Evolutionary conservation across 2,797 vertebrate genomes (phyloP), one percentile per base, ranked within the genome.

Genomic region (Schizopygopsis malacanthus): DNA sequence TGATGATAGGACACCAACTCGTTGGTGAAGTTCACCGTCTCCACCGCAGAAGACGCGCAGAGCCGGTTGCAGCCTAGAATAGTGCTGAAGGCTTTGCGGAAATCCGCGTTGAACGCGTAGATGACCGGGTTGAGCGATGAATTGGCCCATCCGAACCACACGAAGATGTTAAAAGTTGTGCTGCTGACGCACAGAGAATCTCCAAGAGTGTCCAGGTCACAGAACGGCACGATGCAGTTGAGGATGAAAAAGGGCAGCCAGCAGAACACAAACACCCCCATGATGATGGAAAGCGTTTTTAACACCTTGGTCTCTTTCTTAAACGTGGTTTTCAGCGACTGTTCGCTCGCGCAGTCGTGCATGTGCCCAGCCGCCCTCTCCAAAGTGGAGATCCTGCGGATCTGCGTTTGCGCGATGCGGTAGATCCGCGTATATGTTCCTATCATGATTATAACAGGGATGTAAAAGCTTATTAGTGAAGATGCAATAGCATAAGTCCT

Each of bases 131-230:
- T 96, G 73, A 96, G 90, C 13, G 95, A 95, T 0, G 95, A 97
- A 88, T 97, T 97, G 82, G 96, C 95, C 96, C 96, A 96, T 16
- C 95, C 96, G 18, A 96, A 95, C 95, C 95, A 96, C 28, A 95
- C 91, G 0, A 96, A 96, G 88, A 94, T 88, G 91, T 92, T 91
- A 86, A 97, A 96, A 63, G 94, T 90, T 1, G 92, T 91, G 82
- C 95, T 75, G 54, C 95, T 95, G 83, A 96, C 94, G 54, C 96
- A 96, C 16, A 94, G 94, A 13, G 91, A 87, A 15, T 86, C 92
- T 12, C 91, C 90, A 7, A 79, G 73, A 10, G 22, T 11, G 0
- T 79, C 89, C 2, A n/a, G 39, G 0, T 91, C 81, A 1, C 95
- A 96, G 88, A 96, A 96, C 0, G 96, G 95, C 3, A 95, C 93